Base-by-base conservation (phyloP, 2,888 invertebrate genomes). In the Matsumyia berberina region DNA sequence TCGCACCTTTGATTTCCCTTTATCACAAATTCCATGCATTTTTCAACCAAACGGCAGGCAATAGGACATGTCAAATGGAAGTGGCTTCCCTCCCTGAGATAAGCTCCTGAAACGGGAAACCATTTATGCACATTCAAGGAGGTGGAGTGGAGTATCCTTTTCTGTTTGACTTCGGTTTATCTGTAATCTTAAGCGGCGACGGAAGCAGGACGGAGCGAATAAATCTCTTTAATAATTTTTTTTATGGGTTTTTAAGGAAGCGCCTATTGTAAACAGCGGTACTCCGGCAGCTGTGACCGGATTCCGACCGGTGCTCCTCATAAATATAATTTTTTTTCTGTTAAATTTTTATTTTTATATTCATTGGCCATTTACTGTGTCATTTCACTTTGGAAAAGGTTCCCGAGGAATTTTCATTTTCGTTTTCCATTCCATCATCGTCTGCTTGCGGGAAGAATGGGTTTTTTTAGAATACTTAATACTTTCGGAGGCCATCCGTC, bases 331-430 rank as follows among this genome's bases (percentile, higher is more conserved):
- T 64, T 62, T 62, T 53, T 53, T 29, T 1, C 4, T n/a, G 9
- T 15, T 15, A 31, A 9, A 57, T 67, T 58, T 42, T 39, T 39
- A 64, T 58, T 78, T 60, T 78, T 62, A 33, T 73, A 73, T 82
- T 78, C 82, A 78, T 73, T 83, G 72, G 37, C 53, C 58, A 78
- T 60, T 73, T 67, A 37, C 44, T 66, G 62, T 73, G 72, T 78
- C 60, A 64, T 74, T 53, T 62, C 24, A 39, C 9, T 53, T 53
- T 44, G 11, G 42, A 77, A 77, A 77, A 66, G 70, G 78, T 66
- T 37, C 76, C 1, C 24, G 15, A 51, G 42, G 62, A 73, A 57
- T 64, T 74, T 35, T 62, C 46, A 66, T 55, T 74, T 33, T 24
- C 64, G 49, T 77, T 76, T 37, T 62, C n/a, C 66, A 51, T 58